Evolutionary conservation across 2,113 vertebrate genomes (phyloP).

Genomic region (Irena cyanogastra): DNA sequence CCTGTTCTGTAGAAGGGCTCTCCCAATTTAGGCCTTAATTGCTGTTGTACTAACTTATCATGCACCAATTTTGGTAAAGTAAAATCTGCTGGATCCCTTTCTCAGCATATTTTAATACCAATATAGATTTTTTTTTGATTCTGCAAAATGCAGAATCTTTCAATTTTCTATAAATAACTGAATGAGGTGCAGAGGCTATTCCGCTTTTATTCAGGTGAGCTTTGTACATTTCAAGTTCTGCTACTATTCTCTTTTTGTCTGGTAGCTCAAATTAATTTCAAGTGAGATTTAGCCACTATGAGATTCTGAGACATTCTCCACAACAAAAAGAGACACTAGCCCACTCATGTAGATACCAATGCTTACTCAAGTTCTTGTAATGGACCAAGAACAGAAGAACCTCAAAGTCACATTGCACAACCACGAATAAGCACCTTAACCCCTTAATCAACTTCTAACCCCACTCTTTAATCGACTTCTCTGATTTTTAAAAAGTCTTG

Average conservation of each 20-base stretch:
- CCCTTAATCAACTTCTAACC: no score
- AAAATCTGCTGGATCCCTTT: background rate
- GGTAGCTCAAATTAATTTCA: background rate
- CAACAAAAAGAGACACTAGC: background rate
- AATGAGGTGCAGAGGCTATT: background rate
- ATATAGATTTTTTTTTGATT: background rate
- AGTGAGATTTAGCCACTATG: background rate
- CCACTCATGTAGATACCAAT: background rate
- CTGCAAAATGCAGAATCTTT: background rate
- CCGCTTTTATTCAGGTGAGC: background rate
- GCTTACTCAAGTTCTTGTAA: background rate
- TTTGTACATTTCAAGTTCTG: background rate
- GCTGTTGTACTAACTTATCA: background rate
- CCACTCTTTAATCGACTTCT: background rate
- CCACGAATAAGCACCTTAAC: background rate
- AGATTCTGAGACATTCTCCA: background rate
- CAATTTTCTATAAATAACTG: background rate
- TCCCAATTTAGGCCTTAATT: background rate
- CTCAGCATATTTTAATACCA: background rate
- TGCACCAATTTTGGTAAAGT: background rate
- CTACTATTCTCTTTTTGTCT: background rate
- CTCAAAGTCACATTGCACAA: background rate
- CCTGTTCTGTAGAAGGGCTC: background rate
- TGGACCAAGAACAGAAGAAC: background rate
- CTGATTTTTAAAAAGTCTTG: background rate